phyloP scores from a whole-genome alignment of 2,113 vertebrate genomes.

The Poecilia latipinna region DNA sequence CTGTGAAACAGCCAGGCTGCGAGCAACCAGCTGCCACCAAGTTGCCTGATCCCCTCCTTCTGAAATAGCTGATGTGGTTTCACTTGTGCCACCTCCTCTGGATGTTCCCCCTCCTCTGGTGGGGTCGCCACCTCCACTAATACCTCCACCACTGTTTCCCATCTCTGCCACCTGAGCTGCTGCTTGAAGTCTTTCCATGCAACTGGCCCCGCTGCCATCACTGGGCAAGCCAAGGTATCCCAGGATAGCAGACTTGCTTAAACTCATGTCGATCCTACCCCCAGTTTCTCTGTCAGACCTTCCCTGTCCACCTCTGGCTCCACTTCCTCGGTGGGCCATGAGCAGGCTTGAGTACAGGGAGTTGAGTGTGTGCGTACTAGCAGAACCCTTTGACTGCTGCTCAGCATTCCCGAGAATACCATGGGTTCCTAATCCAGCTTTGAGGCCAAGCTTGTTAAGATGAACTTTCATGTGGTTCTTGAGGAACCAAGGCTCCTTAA shows the following conservation, averaged over 20 bases:
- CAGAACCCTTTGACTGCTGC: constrained; percentile 66
- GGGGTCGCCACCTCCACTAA: constrained; percentile 48
- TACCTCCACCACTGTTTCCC: constrained; percentile 67
- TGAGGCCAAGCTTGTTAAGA: constrained; percentile 89
- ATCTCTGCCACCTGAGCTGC: constrained; percentile 85
- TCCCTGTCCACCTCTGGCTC: constrained; percentile 58
- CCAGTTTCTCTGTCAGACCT: constrained; percentile 55
- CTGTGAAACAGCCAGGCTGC: constrained; percentile 79
- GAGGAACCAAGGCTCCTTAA: constrained; percentile 95
- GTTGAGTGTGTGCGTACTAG: constrained; percentile 81
- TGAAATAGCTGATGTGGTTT: constrained; percentile 27
- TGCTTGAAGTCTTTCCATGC: constrained; percentile 87
- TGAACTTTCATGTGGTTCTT: constrained; percentile 98
- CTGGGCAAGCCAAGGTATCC: constrained; percentile 85
- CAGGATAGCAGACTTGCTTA: constrained; percentile 82
- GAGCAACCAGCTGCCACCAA: constrained; percentile 83
- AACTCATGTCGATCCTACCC: constrained; percentile 55
- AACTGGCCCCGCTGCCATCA: constrained; percentile 84
- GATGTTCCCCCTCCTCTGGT: constrained; percentile 50
- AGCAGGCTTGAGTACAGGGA: constrained; percentile 88
- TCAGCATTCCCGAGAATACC: constrained; percentile 51
- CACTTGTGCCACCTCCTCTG: constrained; percentile 47
- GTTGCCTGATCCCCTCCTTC: constrained; percentile 76
- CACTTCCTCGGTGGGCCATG: constrained; percentile 77
- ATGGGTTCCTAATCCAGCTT: constrained; percentile 69